Evolutionary conservation across 2,797 vertebrate genomes (phyloP), one percentile per base, ranked within the genome.

Genomic region (Varecia variegata): DNA sequence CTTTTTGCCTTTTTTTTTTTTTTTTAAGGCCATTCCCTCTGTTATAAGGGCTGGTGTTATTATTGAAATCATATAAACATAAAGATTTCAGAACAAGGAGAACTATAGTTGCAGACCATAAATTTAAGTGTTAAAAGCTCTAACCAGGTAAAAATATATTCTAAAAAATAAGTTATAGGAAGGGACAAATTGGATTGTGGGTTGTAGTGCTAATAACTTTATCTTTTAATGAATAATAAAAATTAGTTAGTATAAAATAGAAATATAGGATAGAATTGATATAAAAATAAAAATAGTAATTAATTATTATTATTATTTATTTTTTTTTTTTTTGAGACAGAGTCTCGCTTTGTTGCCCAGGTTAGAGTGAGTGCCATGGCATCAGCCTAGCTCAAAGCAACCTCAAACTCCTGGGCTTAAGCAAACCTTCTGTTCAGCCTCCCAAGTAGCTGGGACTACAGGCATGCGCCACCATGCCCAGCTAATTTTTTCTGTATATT

Each of bases 141-240:
- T 87, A 27, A 77, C 14, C 27, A 71, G n/a, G 25, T 87, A 35
- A 47, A 92, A 76, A 84, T 65, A 27, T 62, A 79, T 68, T 77
- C 18, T 56, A n/a, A 43, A 94, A 82, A 43, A 4, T 3, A 95
- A 74, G 38, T 81, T 91, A 10, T 43, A 86, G 4, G 5, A 6
- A 52, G 6, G 3, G 11, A 74, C 2, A 77, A 79, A 92, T 35
- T 56, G 11, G 9, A 83, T 10, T 68, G 27, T 67, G 23, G 21
- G 4, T 83, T 80, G 25, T 18, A 50, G 7, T 91, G 30, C 17
- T 82, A 90, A 40, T 65, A 58, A 86, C 30, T 47, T 95, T 67
- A 67, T 93, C 32, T 86, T 88, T 82, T 85, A n/a, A 90, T 81
- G 65, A 38, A 32, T 76, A 52, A 91, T 81, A 73, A 81, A 65